Percentiles rank a stretch among this genome's conserved stretches.
These are phyloP conservation scores for Amphimallon solstitiale DNA, from an alignment of 2,888 invertebrate species.

Conservation along the genomic window DNA sequence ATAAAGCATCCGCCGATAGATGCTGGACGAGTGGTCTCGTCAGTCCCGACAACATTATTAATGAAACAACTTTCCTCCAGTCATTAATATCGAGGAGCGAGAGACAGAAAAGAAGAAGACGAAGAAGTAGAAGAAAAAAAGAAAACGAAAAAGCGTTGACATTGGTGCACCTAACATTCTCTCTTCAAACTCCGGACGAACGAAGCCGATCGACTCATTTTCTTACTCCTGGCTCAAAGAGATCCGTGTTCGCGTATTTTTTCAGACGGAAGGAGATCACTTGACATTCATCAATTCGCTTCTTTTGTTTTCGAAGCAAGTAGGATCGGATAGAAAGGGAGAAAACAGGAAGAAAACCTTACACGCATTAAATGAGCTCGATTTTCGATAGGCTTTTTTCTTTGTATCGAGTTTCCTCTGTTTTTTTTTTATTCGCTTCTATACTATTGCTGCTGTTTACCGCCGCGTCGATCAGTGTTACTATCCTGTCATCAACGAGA, in stretches of 20 bases:
- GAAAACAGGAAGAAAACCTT: not conserved
- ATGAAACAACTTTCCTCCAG: constrained; percentile 1
- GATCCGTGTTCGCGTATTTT: not conserved
- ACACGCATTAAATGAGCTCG: no score
- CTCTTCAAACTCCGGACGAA: no score
- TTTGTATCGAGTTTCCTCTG: no score
- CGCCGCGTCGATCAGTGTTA: no score
- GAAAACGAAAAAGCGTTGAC: not conserved
- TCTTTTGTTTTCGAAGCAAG: not conserved
- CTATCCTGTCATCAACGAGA: no score
- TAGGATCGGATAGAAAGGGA: not conserved
- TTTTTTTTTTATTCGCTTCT: no score
- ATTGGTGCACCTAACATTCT: no score
- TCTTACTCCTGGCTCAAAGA: no score
- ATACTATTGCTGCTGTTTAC: no score
- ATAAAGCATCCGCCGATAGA: not conserved
- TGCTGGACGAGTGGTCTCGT: not conserved
- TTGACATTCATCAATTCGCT: constrained; percentile 6
- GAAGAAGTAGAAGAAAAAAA: not conserved
- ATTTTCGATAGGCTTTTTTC: no score
- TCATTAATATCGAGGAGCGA: not conserved
- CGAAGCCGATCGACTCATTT: no score
- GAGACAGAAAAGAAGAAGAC: not conserved
- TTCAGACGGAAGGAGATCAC: not conserved
- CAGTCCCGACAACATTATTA: constrained; percentile 1